A percentile compares a stretch with the other conserved stretches of the same genome.
Conservation (phyloP, 2,888 invertebrate genomes). For the Himalopsyche tibetana region DNA sequence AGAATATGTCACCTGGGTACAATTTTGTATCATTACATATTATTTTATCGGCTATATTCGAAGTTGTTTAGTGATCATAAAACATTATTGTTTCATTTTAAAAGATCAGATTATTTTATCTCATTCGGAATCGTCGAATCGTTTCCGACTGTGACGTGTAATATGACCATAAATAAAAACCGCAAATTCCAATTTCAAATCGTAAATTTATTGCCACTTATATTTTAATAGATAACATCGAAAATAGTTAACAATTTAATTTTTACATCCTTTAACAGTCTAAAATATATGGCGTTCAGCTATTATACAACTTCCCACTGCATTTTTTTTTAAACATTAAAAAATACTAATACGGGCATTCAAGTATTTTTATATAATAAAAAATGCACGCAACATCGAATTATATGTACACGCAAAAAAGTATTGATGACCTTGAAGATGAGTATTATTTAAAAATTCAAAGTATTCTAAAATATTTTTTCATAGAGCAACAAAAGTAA, state of each 20-base stretch:
- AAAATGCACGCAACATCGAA: not conserved
- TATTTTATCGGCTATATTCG: too few relatives aligned
- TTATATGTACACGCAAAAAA: not conserved
- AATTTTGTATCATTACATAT: too few relatives aligned
- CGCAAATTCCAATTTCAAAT: not conserved
- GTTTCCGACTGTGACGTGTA: too few relatives aligned
- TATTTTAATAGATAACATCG: not conserved
- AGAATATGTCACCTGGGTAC: too few relatives aligned
- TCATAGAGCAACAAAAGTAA: too few relatives aligned
- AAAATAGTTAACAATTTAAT: conserved; percentile 2
- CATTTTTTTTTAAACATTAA: not conserved
- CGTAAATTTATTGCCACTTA: conserved; percentile 3
- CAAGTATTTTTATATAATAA: not conserved
- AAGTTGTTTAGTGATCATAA: too few relatives aligned
- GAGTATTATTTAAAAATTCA: too few relatives aligned
- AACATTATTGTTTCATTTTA: too few relatives aligned
- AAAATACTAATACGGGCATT: not conserved
- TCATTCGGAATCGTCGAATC: too few relatives aligned
- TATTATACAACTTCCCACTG: not conserved
- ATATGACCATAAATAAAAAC: not conserved
- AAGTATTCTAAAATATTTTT: too few relatives aligned
- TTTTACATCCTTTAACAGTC: not conserved
- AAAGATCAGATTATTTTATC: too few relatives aligned
- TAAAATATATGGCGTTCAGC: not conserved
- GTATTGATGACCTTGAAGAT: too few relatives aligned